A percentile compares a stretch with the other conserved stretches of the same genome.
Conservation (phyloP, 2,113 vertebrate genomes). For the Apteryx owenii region DNA sequence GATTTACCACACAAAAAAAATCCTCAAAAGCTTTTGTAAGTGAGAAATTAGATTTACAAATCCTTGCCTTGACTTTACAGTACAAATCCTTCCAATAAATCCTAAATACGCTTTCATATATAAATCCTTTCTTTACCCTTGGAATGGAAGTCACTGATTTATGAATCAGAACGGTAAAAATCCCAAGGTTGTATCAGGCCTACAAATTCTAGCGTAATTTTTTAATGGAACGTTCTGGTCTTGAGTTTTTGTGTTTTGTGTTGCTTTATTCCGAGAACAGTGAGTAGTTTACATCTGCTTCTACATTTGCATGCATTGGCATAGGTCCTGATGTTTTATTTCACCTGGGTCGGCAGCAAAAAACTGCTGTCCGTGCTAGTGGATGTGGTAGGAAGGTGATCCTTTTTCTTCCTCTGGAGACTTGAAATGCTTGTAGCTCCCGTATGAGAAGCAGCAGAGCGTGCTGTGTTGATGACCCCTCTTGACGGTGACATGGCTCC, state of each 20-base stretch:
- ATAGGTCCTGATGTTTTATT: not conserved
- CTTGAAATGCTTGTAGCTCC: not conserved
- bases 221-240: slow-evolving; percentile 17
- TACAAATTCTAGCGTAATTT: slow-evolving; percentile 29
- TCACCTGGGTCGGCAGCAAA: not conserved
- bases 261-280: not conserved
- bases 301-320: not conserved
- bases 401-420: not conserved
- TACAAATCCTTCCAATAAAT: slow-evolving; percentile 59
- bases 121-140: slow-evolving; percentile 49
- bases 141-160: slow-evolving; percentile 39
- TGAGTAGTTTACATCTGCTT: not conserved
- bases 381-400: not conserved
- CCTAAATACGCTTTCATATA: slow-evolving; percentile 55
- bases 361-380: not conserved
- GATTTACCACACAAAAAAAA: slow-evolving; percentile 14
- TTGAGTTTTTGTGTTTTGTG: not conserved
- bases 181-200: slow-evolving; percentile 15
- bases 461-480: not conserved
- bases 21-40: slow-evolving; percentile 28
- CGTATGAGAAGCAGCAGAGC: not conserved
- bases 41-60: slow-evolving; percentile 59
- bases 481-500: not conserved
- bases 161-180: slow-evolving; percentile 46
- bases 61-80: slow-evolving; percentile 11